Percentiles rank a stretch among this genome's conserved stretches.
These are phyloP conservation scores for Bubo blakistoni DNA, from an alignment of 2,113 vertebrate species.

Conservation along the genomic window DNA sequence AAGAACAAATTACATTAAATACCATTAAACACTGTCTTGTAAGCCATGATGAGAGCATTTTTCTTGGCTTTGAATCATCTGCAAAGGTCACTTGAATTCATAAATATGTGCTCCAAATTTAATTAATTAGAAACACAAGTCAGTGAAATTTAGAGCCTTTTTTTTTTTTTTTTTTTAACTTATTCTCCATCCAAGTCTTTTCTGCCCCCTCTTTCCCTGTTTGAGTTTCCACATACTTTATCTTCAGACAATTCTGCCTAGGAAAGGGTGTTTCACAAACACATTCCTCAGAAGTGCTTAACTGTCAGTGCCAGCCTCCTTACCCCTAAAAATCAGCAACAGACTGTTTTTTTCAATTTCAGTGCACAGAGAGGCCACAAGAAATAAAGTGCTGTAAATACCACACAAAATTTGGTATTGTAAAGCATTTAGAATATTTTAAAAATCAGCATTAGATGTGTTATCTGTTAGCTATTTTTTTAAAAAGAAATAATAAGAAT, in stretches of 20 bases:
- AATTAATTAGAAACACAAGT: constrained; percentile 71
- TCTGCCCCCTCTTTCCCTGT: constrained; percentile 18
- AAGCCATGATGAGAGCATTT: constrained; percentile 16
- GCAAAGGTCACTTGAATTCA: constrained; percentile 64
- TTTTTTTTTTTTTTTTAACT: constrained; percentile 54
- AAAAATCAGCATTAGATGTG: not conserved
- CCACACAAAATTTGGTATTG: not conserved
- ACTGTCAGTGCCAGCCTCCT: constrained; percentile 11
- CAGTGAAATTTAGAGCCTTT: constrained; percentile 40
- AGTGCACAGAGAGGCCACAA: not conserved
- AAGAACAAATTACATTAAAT: not conserved
- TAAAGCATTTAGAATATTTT: not conserved
- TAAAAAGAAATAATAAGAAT: not conserved
- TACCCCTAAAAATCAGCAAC: not conserved
- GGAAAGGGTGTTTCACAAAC: constrained; percentile 27
- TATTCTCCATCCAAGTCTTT: constrained; percentile 54
- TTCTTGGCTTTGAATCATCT: constrained; percentile 40
- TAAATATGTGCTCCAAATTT: constrained; percentile 52
- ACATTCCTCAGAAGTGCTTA: not conserved
- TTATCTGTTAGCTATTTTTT: not conserved
- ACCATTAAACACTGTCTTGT: not conserved
- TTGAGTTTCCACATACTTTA: constrained; percentile 51
- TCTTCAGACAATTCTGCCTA: constrained; percentile 5
- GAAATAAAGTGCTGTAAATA: not conserved
- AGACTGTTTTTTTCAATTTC: not conserved